A percentile compares a stretch with the other conserved stretches of the same genome.
These are phyloP conservation scores for Paguma larvata DNA, from an alignment of 2,797 vertebrate species.

Conservation along the genomic window DNA sequence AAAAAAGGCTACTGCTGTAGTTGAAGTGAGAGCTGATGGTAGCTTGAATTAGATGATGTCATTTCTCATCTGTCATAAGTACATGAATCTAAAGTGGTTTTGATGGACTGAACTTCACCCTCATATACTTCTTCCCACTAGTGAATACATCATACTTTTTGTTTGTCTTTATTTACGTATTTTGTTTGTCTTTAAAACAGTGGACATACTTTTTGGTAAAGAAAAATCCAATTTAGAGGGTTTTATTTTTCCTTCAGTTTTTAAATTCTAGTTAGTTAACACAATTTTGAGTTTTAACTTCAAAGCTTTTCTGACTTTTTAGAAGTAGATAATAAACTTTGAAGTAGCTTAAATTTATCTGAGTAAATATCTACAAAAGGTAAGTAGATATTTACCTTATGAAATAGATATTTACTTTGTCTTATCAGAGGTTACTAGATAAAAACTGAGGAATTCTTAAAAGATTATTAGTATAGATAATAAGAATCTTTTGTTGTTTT, in stretches of 20 bases:
- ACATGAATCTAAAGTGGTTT: constrained; percentile 26
- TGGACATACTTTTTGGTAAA: constrained; percentile 53
- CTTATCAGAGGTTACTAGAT: background rate
- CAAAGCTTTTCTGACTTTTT: constrained; percentile 35
- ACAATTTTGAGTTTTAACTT: background rate
- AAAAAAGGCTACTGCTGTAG: background rate
- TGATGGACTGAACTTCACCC: background rate
- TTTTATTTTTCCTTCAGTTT: background rate
- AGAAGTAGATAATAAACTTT: constrained; percentile 51
- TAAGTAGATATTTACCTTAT: background rate
- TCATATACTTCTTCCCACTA: background rate
- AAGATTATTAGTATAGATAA: constrained; percentile 5
- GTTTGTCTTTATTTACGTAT: background rate
- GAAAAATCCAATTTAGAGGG: constrained; percentile 18
- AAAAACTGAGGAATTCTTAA: constrained; percentile 26
- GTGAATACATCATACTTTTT: constrained; percentile 25
- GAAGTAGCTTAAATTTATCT: constrained; percentile 49
- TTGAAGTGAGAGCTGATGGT: background rate
- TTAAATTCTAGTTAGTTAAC: no score
- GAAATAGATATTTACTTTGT: background rate
- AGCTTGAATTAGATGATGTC: background rate
- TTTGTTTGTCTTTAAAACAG: constrained; percentile 49
- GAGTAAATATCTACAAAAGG: background rate
- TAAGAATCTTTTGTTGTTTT: constrained; percentile 36
- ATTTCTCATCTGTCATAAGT: constrained; percentile 26